These are phyloP conservation scores for Drosophila silvestris DNA, from an alignment of 2,888 invertebrate genomes.

Conservation along the genomic window DNA sequence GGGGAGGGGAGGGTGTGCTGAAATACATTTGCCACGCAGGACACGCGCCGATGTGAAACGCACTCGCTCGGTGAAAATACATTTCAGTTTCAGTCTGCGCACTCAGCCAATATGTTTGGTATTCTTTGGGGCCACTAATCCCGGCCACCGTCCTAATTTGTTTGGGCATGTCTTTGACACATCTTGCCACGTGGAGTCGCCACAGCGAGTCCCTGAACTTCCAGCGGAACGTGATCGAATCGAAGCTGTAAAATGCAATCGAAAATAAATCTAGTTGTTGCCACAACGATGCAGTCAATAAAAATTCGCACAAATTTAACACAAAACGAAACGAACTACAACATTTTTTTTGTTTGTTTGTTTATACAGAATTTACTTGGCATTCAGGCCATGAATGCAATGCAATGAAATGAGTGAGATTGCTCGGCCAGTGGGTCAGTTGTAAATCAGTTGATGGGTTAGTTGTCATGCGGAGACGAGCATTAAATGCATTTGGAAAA, in stretches of 20 bases:
- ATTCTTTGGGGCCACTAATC: constrained; percentile 2
- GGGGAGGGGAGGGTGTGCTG: too few species aligned
- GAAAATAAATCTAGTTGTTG: constrained; percentile 14
- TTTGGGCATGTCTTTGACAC: constrained; percentile 54
- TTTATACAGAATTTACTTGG: constrained; percentile 7
- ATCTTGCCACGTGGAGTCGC: constrained; percentile 13
- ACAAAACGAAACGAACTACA: constrained; percentile 26
- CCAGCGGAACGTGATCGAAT: constrained; percentile 23
- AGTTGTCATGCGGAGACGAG: not conserved
- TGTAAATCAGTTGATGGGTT: not conserved
- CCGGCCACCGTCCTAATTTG: constrained; percentile 53
- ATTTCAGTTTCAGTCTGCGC: constrained; percentile 9
- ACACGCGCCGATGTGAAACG: constrained; percentile 45
- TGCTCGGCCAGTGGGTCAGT: constrained; percentile 3
- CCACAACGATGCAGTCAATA: constrained; percentile 25
- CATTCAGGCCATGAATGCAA: not conserved
- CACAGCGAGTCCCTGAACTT: constrained; percentile 53
- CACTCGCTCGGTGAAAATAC: constrained; percentile 23
- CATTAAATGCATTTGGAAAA: constrained; percentile 18
- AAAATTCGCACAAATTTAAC: constrained; percentile 36
- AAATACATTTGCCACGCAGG: constrained; percentile 43
- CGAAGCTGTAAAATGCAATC: constrained; percentile 19
- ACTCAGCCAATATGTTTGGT: constrained; percentile 35
- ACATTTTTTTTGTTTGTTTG: constrained; percentile 16
- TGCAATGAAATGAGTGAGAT: not conserved